Evolutionary conservation across 2,113 vertebrate species (phyloP).

Genomic region (Elephantulus edwardii): DNA sequence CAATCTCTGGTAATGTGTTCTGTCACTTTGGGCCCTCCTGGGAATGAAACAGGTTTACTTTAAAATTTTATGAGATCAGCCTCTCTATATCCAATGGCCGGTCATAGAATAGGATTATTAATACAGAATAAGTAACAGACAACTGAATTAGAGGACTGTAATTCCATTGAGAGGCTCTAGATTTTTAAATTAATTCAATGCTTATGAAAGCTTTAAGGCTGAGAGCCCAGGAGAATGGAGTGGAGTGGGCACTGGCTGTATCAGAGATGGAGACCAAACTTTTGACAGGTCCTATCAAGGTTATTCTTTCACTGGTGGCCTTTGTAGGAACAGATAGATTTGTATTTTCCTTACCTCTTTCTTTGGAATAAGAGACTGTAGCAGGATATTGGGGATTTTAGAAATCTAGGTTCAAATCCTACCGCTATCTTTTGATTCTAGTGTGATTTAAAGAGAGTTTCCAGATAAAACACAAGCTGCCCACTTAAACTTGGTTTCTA

Average conservation of each 20-base stretch:
- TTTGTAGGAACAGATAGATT: background rate
- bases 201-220: slow-evolving; percentile 78
- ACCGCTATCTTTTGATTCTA: background rate
- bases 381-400: background rate
- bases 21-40: slow-evolving; percentile 80
- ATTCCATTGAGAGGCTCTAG: slow-evolving; percentile 72
- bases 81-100: slow-evolving; percentile 75
- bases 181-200: slow-evolving; percentile 73
- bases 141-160: slow-evolving; percentile 73
- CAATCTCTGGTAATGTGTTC: slow-evolving; percentile 83
- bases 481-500: background rate
- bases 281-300: background rate
- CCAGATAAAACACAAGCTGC: background rate
- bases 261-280: background rate
- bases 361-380: background rate
- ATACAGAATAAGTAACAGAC: slow-evolving; percentile 84
- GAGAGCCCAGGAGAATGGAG: slow-evolving; percentile 62
- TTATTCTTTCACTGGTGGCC: background rate
- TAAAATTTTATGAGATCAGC: slow-evolving; percentile 82
- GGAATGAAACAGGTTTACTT: slow-evolving; percentile 83
- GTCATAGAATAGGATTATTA: slow-evolving; percentile 81
- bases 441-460: background rate
- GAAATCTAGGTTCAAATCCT: background rate
- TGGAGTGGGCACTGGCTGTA: background rate
- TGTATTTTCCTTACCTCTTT: background rate